These are phyloP conservation scores for Rotaria macrura DNA, from an alignment of 2,888 invertebrate species.

Conservation along the genomic window DNA sequence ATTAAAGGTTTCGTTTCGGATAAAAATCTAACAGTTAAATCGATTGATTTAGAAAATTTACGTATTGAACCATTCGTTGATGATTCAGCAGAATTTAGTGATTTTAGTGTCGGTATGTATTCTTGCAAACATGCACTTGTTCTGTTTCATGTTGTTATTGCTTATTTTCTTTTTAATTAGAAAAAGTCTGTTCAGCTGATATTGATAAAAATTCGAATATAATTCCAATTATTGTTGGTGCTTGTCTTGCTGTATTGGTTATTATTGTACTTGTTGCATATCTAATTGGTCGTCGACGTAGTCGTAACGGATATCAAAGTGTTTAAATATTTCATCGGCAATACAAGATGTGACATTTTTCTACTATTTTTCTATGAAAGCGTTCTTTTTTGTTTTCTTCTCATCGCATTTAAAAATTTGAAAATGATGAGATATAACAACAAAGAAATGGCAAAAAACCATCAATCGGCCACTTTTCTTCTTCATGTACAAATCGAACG, in stretches of 20 bases:
- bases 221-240: conserved; percentile 92
- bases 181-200: conserved; percentile 43
- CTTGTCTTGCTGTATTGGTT: conserved; percentile 76
- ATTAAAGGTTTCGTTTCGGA: not conserved
- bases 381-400: not conserved
- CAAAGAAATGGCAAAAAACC: not conserved
- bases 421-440: not conserved
- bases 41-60: conserved; percentile 22
- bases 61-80: conserved; percentile 23
- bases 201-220: conserved; percentile 59
- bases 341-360: not conserved
- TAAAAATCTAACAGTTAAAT: not conserved
- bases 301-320: conserved; percentile 28
- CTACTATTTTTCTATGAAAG: not conserved
- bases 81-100: conserved; percentile 5
- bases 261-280: conserved; percentile 81
- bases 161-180: not conserved
- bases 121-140: not conserved
- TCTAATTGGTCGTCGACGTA: conserved; percentile 65
- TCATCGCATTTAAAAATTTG: not conserved
- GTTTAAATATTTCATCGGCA: conserved; percentile 22
- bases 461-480: not conserved
- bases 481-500: not conserved
- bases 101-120: conserved; percentile 23
- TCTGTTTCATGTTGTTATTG: not conserved